A percentile compares a stretch with the other conserved stretches of the same genome.
Conservation (phyloP, 2,888 invertebrate species). For the Acrobasis consociella region DNA sequence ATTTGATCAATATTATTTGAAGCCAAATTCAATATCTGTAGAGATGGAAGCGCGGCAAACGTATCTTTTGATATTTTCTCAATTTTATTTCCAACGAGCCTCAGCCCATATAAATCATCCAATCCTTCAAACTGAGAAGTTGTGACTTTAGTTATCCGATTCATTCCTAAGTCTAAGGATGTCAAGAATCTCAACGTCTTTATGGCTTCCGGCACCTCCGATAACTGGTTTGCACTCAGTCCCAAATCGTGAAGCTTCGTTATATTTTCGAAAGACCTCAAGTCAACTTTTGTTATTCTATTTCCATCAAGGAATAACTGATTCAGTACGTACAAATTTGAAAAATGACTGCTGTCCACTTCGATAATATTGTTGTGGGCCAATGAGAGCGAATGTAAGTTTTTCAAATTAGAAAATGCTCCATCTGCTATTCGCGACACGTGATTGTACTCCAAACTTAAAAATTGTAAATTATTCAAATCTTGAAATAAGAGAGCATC, state of each 20-base stretch:
- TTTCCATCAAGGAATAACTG: slow-evolving; percentile 90
- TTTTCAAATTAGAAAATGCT: slow-evolving; percentile 89
- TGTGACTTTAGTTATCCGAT: slow-evolving; percentile 87
- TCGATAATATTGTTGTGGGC: slow-evolving; percentile 87
- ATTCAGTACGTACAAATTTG: slow-evolving; percentile 88
- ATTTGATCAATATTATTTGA: slow-evolving; percentile 90
- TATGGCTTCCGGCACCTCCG: slow-evolving; percentile 87
- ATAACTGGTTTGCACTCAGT: slow-evolving; percentile 88
- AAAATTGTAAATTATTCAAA: slow-evolving; percentile 87
- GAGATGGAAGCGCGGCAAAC: slow-evolving; percentile 86
- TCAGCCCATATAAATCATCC: slow-evolving; percentile 88
- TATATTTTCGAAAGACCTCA: slow-evolving; percentile 89
- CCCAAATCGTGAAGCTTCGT: slow-evolving; percentile 90
- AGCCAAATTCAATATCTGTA: slow-evolving; percentile 91
- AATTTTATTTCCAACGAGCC: slow-evolving; percentile 91
- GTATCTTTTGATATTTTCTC: slow-evolving; percentile 89
- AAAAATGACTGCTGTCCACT: slow-evolving; percentile 87
- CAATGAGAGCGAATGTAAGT: slow-evolving; percentile 89
- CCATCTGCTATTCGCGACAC: slow-evolving; percentile 87
- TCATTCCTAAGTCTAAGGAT: slow-evolving; percentile 91
- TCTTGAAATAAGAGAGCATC: slow-evolving; percentile 88
- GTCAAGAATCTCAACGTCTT: slow-evolving; percentile 87
- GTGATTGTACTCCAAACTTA: slow-evolving; percentile 88
- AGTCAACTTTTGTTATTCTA: slow-evolving; percentile 86
- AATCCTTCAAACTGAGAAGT: slow-evolving; percentile 89